Evolutionary conservation across 2,797 vertebrate species (phyloP).

Genomic region (Lutjanus argentimaculatus): DNA sequence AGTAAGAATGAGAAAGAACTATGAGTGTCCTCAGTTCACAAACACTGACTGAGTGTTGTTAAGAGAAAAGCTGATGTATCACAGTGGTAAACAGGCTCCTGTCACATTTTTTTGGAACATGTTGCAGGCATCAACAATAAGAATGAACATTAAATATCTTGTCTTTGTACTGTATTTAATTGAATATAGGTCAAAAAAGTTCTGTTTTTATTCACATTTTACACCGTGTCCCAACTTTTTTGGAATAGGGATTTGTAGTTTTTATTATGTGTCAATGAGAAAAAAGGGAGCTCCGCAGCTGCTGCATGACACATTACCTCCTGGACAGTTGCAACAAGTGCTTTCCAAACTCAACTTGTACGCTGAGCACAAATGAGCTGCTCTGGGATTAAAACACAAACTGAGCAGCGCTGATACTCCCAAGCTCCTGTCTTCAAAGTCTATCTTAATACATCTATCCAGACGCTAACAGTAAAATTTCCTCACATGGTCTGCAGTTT

Average conservation of each 20-base stretch:
- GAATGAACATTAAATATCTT: no score
- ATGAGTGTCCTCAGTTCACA: no score
- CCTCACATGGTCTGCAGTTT: constrained; percentile 22
- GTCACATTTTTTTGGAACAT: no score
- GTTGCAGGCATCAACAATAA: no score
- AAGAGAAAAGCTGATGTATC: no score
- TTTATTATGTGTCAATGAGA: constrained; percentile 23
- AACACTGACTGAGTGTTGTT: no score
- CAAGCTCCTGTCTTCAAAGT: constrained; percentile 27
- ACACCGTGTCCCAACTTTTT: no score
- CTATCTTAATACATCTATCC: constrained; percentile 6
- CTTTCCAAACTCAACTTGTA: constrained; percentile 20
- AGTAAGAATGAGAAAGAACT: no score
- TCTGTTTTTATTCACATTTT: no score
- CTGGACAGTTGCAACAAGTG: constrained; percentile 14
- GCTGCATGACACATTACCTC: constrained; percentile 11
- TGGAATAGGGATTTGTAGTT: neutral
- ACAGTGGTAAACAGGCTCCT: no score
- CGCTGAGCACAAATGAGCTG: constrained; percentile 18
- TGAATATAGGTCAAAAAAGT: no score
- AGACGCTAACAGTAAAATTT: constrained; percentile 2
- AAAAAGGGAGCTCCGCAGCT: neutral
- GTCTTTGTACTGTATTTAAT: no score
- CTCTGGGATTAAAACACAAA: constrained; percentile 28
- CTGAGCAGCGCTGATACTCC: constrained; percentile 16